phyloP scores from a whole-genome alignment of 2,113 vertebrate species.

The Sylvilagus bachmani region DNA sequence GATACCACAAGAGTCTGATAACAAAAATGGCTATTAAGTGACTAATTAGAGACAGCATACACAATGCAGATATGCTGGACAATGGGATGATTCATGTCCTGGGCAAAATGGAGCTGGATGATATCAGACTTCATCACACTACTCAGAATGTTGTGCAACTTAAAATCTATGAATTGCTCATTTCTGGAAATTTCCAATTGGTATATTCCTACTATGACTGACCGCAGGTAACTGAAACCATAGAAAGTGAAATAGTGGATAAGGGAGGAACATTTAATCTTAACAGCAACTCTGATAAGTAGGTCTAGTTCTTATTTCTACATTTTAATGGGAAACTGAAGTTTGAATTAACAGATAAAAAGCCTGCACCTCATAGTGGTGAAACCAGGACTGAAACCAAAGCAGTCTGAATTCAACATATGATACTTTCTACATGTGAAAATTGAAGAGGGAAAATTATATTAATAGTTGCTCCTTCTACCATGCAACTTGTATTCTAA shows the following conservation, averaged over 20 bases:
- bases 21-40: neutral
- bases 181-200: neutral
- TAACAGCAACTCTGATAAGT: neutral
- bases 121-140: neutral
- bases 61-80: no score
- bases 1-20: neutral
- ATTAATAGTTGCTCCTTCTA: neutral
- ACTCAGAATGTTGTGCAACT: neutral
- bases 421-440: neutral
- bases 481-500: neutral
- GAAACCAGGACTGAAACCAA: constrained; percentile 8
- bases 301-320: neutral
- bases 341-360: constrained; percentile 2
- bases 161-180: neutral
- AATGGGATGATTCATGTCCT: neutral
- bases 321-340: constrained; percentile 22
- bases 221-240: neutral
- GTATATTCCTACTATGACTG: neutral
- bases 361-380: neutral
- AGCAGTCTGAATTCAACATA: neutral
- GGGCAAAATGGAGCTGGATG: neutral
- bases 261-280: neutral
- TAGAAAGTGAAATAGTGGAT: neutral
- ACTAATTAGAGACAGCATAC: neutral
- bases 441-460: neutral